Evolutionary conservation across 2,113 vertebrate species (phyloP).

Genomic region (Xenopus tropicalis): UCB_Xtro_10.0 CM004449.2:64373001-64373500

Average conservation of each 20-base stretch:
- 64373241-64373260: constrained; percentile 51
- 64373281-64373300: constrained; percentile 98
- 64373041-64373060: too few species aligned
- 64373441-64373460: constrained; percentile 99
- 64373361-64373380: constrained; percentile 99
- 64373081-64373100: neutral
- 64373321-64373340: constrained; percentile 99
- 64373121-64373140: neutral
- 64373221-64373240: constrained; percentile 49
- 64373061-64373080: too few species aligned
- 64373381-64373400: constrained; percentile 99
- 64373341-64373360: constrained; percentile 99
- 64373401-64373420: constrained; percentile 99
- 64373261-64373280: constrained; percentile 73
- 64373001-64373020: too few species aligned
- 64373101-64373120: neutral
- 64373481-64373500: constrained; percentile 99
- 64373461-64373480: constrained; percentile 99
- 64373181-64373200: constrained; percentile 22
- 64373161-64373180: neutral
- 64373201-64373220: constrained; percentile 58
- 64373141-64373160: neutral
- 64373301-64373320: constrained; percentile 76
- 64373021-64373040: too few species aligned
- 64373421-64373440: constrained; percentile 99